phyloP scores from a whole-genome alignment of 2,888 invertebrate species.

The Gryllus longicercus region DNA sequence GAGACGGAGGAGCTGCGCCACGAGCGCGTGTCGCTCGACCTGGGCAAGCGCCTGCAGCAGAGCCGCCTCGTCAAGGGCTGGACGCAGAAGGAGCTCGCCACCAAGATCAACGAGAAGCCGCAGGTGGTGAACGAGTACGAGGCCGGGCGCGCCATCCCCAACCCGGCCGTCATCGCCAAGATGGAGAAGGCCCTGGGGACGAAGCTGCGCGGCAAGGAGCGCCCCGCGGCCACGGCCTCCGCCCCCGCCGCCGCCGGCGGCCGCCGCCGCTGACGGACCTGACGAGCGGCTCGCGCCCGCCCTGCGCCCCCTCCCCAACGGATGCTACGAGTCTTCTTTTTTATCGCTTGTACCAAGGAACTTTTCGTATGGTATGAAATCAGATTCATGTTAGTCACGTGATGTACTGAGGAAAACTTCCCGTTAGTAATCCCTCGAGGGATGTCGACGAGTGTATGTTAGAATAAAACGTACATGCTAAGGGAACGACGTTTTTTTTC shows the following conservation, averaged over 20 bases:
- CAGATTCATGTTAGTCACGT: no score
- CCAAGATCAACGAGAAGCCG: conserved; percentile 22
- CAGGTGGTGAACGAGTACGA: conserved; percentile 18
- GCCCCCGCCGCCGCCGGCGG: background rate
- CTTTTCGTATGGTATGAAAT: no score
- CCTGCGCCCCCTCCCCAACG: background rate
- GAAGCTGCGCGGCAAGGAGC: background rate
- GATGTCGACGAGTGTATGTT: no score
- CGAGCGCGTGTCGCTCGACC: conserved; percentile 11
- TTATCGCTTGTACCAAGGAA: no score
- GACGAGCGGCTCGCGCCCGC: no score
- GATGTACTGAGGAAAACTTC: no score
- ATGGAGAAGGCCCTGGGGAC: conserved; percentile 12
- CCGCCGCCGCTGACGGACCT: background rate
- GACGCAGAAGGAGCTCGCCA: conserved; percentile 20
- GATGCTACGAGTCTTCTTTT: background rate
- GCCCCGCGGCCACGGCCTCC: background rate
- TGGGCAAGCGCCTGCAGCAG: conserved; percentile 21
- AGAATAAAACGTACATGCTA: no score
- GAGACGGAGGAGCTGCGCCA: conserved; percentile 21
- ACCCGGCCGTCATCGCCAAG: conserved; percentile 8
- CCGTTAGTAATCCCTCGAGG: no score
- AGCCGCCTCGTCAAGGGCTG: background rate
- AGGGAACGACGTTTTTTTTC: no score
- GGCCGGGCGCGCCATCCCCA: background rate